Conservation (phyloP, 2,797 vertebrate species). For the Mormyrus proboscirostris region DNA sequence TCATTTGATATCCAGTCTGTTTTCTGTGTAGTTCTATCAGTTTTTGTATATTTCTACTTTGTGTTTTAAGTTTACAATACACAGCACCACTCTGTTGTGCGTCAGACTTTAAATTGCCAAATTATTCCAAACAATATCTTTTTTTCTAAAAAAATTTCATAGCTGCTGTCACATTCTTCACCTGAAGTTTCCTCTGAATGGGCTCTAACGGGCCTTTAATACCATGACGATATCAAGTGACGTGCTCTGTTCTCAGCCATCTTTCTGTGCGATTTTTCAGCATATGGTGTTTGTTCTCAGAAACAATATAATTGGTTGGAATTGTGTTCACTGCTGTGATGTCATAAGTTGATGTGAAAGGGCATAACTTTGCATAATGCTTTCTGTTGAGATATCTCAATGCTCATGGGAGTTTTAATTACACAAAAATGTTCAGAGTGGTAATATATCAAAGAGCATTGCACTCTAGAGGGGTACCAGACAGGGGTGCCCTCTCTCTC, state of each 20-base stretch:
- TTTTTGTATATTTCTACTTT: not conserved
- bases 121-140: not conserved
- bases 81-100: not conserved
- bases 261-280: not conserved
- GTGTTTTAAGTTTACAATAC: not conserved
- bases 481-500: no score
- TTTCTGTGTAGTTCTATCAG: not conserved
- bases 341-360: not conserved
- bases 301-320: not conserved
- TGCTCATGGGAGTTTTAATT: no score
- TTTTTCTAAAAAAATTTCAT: not conserved
- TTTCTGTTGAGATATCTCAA: not conserved
- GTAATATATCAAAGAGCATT: no score
- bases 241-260: not conserved
- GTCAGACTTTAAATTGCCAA: not conserved
- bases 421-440: no score
- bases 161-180: not conserved
- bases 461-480: no score
- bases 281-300: not conserved
- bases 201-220: not conserved
- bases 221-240: not conserved
- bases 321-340: not conserved
- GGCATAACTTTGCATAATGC: not conserved
- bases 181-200: not conserved
- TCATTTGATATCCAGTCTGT: not conserved